Conservation (phyloP, 2,888 invertebrate species). For the Hyposoter dolosus region DNA sequence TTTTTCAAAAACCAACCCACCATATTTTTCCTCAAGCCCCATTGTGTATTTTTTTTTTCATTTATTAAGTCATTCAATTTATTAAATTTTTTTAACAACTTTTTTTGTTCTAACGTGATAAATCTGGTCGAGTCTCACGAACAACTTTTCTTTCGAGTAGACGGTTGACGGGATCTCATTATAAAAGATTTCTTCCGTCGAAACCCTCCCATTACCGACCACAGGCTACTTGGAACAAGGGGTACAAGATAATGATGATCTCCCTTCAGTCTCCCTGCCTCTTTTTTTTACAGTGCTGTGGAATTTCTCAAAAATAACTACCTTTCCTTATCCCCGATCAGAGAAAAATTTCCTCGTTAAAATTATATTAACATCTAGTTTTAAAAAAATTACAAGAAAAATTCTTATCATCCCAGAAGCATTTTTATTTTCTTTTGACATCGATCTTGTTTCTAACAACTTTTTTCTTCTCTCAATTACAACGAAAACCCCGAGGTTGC, state of each 20-base stretch:
- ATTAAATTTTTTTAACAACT: not conserved
- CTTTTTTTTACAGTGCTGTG: conserved; percentile 3
- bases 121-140: not conserved
- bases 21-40: not conserved
- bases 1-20: conserved; percentile 12
- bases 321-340: conserved; percentile 1
- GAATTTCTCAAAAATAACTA: conserved; percentile 38
- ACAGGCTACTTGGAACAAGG: not conserved
- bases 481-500: not conserved
- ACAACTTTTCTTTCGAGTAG: not conserved
- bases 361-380: not conserved
- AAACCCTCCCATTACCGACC: conserved; percentile 7
- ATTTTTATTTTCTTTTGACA: not conserved
- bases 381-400: not conserved
- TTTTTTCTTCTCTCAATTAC: not conserved
- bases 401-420: not conserved
- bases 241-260: conserved; percentile 39
- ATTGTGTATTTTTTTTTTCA: not conserved
- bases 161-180: conserved; percentile 15
- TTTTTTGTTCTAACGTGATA: conserved; percentile 3
- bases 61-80: not conserved
- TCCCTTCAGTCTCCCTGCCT: conserved; percentile 8
- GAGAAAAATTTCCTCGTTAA: not conserved
- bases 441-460: not conserved
- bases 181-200: conserved; percentile 5